Conservation (phyloP, 35 echinoderm and acorn worm genomes). For the Amphiura filiformis region DNA sequence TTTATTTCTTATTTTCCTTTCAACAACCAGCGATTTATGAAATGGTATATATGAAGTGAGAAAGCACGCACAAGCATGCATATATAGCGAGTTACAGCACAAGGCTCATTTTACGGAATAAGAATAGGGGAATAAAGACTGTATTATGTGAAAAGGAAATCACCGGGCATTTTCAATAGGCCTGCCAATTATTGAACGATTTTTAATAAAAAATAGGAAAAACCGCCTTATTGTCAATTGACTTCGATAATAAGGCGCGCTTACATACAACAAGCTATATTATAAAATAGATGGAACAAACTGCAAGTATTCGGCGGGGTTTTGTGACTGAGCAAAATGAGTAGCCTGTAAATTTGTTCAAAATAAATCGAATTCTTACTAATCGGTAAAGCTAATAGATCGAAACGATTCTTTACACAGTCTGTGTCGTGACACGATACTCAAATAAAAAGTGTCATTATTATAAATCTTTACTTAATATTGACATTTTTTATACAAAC, state of each 20-base stretch:
- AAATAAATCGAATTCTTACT: too few species aligned
- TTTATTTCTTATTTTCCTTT: background rate
- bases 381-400: too few species aligned
- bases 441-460: background rate
- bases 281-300: too few species aligned
- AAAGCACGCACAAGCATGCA: background rate
- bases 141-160: background rate
- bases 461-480: constrained; percentile 2
- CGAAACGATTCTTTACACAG: too few species aligned
- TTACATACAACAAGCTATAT: too few species aligned
- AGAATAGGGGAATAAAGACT: background rate
- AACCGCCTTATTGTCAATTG: background rate
- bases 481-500: constrained; percentile 7
- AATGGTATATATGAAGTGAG: background rate
- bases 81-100: background rate
- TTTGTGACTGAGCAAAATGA: too few species aligned
- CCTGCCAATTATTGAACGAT: constrained; percentile 2
- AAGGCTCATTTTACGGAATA: background rate
- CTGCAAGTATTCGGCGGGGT: too few species aligned
- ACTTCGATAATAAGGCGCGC: too few species aligned
- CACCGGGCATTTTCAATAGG: background rate
- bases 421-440: background rate
- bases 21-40: background rate
- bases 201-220: background rate
- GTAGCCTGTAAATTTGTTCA: too few species aligned